Conservation (phyloP, 2,888 invertebrate genomes). For the Eilema griseolum region DNA sequence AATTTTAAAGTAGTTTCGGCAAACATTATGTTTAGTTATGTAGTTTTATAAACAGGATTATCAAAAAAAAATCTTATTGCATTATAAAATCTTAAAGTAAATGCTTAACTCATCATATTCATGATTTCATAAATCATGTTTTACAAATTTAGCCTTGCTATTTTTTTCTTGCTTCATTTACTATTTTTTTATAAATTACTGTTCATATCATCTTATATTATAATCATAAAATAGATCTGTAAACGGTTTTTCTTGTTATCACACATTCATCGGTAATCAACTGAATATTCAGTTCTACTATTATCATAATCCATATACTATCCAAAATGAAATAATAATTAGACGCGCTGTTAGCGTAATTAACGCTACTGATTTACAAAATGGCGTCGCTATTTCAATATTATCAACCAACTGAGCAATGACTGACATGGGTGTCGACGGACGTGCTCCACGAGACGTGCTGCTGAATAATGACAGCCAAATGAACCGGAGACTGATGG, state of each 20-base stretch:
- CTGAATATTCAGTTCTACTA: not conserved
- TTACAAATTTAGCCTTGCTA: too few species aligned
- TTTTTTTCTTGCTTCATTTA: not conserved
- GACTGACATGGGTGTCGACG: constrained; percentile 54
- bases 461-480: constrained; percentile 73
- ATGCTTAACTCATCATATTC: too few species aligned
- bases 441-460: constrained; percentile 62
- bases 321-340: constrained; percentile 39
- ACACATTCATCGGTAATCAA: not conserved
- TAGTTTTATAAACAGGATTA: not conserved
- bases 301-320: not conserved
- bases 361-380: constrained; percentile 46
- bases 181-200: not conserved
- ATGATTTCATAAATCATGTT: not conserved
- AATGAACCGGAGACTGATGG: constrained; percentile 71
- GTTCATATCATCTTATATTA: not conserved
- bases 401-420: constrained; percentile 43
- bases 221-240: not conserved
- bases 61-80: not conserved
- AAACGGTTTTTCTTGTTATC: not conserved
- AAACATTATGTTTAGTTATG: not conserved
- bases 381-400: constrained; percentile 25
- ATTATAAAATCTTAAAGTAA: not conserved
- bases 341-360: constrained; percentile 33
- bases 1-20: not conserved